Percentiles rank a stretch among this genome's conserved stretches.
Evolutionary conservation across 1,140 invertebrate species (phyloP).

Genomic region (Drosophila serrata): DNA sequence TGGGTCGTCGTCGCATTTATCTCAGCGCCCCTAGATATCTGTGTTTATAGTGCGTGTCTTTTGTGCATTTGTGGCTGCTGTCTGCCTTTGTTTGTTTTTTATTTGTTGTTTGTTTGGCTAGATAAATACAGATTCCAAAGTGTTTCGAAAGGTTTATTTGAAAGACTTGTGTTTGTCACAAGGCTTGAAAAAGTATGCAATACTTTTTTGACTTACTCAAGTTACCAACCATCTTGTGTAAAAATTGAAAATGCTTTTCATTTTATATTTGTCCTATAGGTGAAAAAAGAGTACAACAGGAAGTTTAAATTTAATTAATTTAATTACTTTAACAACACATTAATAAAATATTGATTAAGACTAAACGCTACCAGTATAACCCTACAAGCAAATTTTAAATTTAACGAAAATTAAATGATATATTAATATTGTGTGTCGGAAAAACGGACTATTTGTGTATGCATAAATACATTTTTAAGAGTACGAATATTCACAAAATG

Average conservation of each 20-base stretch:
- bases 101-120: slow-evolving; percentile 20
- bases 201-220: neutral
- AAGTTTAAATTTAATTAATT: too few species aligned
- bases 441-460: too few species aligned
- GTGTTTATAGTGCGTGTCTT: slow-evolving; percentile 33
- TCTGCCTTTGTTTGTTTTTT: slow-evolving; percentile 29
- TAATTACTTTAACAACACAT: too few species aligned
- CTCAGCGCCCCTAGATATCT: slow-evolving; percentile 16
- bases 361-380: too few species aligned
- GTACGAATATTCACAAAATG: too few species aligned
- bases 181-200: slow-evolving; percentile 19
- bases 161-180: slow-evolving; percentile 26
- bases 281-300: too few species aligned
- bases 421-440: too few species aligned
- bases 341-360: too few species aligned
- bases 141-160: slow-evolving; percentile 15
- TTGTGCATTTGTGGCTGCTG: slow-evolving; percentile 26
- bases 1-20: slow-evolving; percentile 15
- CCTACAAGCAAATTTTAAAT: too few species aligned
- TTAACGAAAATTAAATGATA: too few species aligned
- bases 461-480: too few species aligned
- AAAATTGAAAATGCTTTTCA: neutral
- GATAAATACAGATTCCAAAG: slow-evolving; percentile 36
- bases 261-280: too few species aligned
- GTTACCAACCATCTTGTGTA: neutral